These are phyloP conservation scores for Priocnemis perturbator DNA, from an alignment of 2,888 invertebrate species.

Conservation along the genomic window DNA sequence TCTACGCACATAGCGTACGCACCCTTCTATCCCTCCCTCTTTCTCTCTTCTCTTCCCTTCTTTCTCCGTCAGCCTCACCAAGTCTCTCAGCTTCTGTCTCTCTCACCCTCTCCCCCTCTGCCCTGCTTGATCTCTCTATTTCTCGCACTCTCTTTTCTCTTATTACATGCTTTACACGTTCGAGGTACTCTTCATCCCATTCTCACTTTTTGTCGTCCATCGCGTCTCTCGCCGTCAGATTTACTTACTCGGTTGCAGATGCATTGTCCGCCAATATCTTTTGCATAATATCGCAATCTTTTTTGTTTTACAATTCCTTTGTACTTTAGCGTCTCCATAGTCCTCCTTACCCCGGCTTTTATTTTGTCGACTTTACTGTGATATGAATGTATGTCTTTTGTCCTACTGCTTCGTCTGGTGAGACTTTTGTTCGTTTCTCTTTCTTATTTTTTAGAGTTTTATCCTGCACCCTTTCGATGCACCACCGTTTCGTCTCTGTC, in stretches of 20 bases:
- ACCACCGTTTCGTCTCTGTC: no score
- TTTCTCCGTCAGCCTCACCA: conserved; percentile 2
- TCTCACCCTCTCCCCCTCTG: conserved; percentile 12
- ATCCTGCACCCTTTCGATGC: conserved; percentile 1
- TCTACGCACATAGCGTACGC: conserved; percentile 53
- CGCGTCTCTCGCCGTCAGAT: neutral
- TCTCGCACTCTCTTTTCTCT: neutral
- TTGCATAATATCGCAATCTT: no score
- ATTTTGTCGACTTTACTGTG: no score
- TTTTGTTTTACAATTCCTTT: no score
- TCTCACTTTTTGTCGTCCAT: neutral
- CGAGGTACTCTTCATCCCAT: neutral
- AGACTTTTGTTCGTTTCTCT: no score
- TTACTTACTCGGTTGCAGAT: no score
- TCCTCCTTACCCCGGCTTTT: no score
- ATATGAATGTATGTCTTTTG: neutral
- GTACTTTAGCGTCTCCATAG: no score
- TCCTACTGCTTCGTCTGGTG: no score
- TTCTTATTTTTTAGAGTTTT: no score
- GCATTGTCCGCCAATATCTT: no score
- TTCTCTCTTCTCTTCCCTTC: neutral
- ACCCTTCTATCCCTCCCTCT: conserved; percentile 20
- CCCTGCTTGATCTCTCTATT: neutral
- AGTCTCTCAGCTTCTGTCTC: conserved; percentile 9
- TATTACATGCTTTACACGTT: no score